These are phyloP conservation scores for Hydroisotoma schaefferi DNA, from an alignment of 2,888 invertebrate species.

Conservation along the genomic window DNA sequence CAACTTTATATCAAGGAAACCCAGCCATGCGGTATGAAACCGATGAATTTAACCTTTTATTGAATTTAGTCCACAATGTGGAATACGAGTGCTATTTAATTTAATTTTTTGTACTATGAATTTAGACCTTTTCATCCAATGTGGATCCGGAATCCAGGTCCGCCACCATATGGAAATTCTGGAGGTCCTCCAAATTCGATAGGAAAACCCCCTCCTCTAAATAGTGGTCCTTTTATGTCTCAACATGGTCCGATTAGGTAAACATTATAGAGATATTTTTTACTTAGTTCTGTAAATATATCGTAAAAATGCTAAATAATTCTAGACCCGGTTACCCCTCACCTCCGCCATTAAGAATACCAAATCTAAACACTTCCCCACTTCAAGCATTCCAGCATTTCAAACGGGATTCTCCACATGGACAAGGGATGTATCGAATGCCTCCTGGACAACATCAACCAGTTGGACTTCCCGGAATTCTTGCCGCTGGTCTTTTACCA, in stretches of 20 bases:
- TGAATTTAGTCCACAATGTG: not conserved
- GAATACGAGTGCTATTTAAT: not conserved
- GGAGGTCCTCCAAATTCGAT: slow-evolving; percentile 28
- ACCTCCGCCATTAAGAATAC: slow-evolving; percentile 41
- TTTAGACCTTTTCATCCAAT: slow-evolving; percentile 39
- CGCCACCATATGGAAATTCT: slow-evolving; percentile 28
- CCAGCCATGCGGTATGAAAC: slow-evolving; percentile 33
- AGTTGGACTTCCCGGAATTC: slow-evolving; percentile 27
- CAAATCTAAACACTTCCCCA: slow-evolving; percentile 39
- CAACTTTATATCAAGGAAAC: slow-evolving; percentile 36
- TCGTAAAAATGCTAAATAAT: not conserved
- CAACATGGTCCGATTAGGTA: slow-evolving; percentile 39
- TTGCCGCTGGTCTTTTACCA: slow-evolving; percentile 33
- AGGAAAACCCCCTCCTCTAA: slow-evolving; percentile 47
- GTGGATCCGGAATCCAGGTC: slow-evolving; percentile 40
- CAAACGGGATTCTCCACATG: slow-evolving; percentile 31
- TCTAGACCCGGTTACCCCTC: slow-evolving; percentile 36
- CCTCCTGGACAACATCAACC: slow-evolving; percentile 30
- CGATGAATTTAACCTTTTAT: not conserved
- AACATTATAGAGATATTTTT: no score
- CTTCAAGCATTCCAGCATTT: slow-evolving; percentile 47
- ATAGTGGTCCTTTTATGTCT: slow-evolving; percentile 34
- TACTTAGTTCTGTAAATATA: not conserved
- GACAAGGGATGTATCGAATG: slow-evolving; percentile 32
- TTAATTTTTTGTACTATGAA: not conserved